Percentiles rank a stretch among this genome's conserved stretches.
Evolutionary conservation across 2,888 invertebrate genomes (phyloP).

Genomic region (Tachystola acroxantha): DNA sequence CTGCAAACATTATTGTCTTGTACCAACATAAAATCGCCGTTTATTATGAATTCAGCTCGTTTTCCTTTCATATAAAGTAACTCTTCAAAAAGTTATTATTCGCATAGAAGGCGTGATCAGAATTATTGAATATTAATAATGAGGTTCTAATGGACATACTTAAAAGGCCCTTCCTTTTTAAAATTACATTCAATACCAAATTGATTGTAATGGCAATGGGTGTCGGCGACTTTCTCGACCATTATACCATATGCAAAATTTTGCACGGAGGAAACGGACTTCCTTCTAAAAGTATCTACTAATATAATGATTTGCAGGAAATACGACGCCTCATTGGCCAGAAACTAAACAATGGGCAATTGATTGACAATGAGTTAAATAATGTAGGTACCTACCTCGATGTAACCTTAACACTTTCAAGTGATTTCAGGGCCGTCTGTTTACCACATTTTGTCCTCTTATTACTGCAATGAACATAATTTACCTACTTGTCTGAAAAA

Average conservation of each 20-base stretch:
- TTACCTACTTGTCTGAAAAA: not conserved
- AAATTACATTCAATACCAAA: constrained; percentile 32
- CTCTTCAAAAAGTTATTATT: too few relatives aligned
- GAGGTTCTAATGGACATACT: not conserved
- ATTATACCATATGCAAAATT: constrained; percentile 45
- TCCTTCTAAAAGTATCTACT: constrained; percentile 43
- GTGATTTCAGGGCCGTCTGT: constrained; percentile 4
- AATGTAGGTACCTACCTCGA: too few relatives aligned
- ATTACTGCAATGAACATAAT: not conserved
- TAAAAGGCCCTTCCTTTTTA: constrained; percentile 42
- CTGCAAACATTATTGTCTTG: too few relatives aligned
- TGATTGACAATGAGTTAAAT: constrained; percentile 28
- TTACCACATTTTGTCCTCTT: constrained; percentile 6
- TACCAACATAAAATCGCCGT: too few relatives aligned
- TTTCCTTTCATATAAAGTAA: too few relatives aligned
- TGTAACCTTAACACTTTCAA: constrained; percentile 3
- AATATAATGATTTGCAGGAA: constrained; percentile 49
- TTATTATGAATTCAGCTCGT: too few relatives aligned
- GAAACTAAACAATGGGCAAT: constrained; percentile 42
- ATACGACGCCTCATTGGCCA: constrained; percentile 39
- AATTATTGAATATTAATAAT: too few relatives aligned
- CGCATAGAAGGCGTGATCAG: too few relatives aligned
- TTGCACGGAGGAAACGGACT: constrained; percentile 62
- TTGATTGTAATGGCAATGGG: constrained; percentile 18
- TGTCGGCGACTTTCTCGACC: constrained; percentile 35